These are phyloP conservation scores for Ciona savignyi DNA, from an alignment of 23 tunicate genomes.

Conservation along the genomic window DNA sequence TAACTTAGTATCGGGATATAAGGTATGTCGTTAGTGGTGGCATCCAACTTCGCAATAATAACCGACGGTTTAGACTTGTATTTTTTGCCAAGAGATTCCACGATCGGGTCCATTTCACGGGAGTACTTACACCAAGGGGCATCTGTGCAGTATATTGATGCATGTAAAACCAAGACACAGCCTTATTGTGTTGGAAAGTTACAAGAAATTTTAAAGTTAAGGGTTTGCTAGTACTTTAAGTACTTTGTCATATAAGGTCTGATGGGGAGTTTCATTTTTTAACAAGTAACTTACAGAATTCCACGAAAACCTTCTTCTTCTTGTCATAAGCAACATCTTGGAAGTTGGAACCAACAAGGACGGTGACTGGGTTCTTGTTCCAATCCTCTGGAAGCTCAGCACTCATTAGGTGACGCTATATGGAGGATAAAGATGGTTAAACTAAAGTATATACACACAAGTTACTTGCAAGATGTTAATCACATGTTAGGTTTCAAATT, in stretches of 20 bases:
- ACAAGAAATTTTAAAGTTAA: too few species aligned
- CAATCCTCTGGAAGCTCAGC: slow-evolving; percentile 92
- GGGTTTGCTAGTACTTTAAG: too few species aligned
- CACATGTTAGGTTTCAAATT: too few species aligned
- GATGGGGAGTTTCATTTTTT: too few species aligned
- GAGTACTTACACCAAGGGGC: slow-evolving; percentile 93
- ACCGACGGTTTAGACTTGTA: slow-evolving; percentile 35
- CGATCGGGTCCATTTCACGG: slow-evolving; percentile 36
- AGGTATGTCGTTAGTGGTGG: slow-evolving; percentile 54
- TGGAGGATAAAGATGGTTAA: neutral
- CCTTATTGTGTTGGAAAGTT: neutral
- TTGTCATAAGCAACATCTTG: slow-evolving; percentile 78
- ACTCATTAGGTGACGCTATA: slow-evolving; percentile 82
- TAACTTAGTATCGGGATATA: slow-evolving; percentile 24
- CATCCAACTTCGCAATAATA: slow-evolving; percentile 63
- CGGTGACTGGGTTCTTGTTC: slow-evolving; percentile 77
- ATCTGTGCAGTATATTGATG: slow-evolving; percentile 36
- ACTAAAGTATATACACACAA: too few species aligned
- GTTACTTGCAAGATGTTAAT: too few species aligned
- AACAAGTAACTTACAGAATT: slow-evolving; percentile 92
- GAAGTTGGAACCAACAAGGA: slow-evolving; percentile 95
- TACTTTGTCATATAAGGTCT: too few species aligned
- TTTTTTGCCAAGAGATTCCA: slow-evolving; percentile 44
- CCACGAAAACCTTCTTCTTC: slow-evolving; percentile 96
- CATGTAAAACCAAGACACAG: neutral